These are phyloP conservation scores for Drymodes brunneopygia DNA, from an alignment of 2,113 vertebrate genomes.

Conservation along the genomic window DNA sequence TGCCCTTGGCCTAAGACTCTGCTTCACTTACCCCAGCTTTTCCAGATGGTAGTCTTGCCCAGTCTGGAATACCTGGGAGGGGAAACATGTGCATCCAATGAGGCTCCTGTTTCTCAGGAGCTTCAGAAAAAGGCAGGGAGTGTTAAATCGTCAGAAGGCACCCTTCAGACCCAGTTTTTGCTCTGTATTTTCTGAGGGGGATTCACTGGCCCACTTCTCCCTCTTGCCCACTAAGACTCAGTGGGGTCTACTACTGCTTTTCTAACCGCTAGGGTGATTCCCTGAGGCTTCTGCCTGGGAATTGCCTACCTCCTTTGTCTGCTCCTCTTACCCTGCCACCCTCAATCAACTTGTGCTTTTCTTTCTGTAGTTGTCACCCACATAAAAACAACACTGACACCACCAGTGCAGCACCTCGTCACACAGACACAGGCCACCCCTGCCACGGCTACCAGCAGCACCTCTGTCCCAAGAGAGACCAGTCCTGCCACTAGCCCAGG, in stretches of 20 bases:
- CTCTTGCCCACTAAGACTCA: background rate
- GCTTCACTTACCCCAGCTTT: background rate
- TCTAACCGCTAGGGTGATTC: background rate
- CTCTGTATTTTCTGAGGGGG: background rate
- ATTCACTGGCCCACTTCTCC: background rate
- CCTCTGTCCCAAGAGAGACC: background rate
- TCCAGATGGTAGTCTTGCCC: background rate
- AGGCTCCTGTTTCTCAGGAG: background rate
- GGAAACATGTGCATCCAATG: background rate
- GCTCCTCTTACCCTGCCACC: background rate
- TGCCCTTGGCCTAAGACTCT: background rate
- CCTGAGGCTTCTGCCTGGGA: background rate
- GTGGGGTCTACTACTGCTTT: background rate
- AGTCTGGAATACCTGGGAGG: background rate
- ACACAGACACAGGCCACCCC: background rate
- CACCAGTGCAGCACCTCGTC: background rate
- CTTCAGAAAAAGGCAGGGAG: background rate
- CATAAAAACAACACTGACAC: background rate
- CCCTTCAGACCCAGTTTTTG: background rate
- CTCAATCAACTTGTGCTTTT: background rate
- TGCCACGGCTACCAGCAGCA: background rate
- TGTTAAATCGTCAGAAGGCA: background rate
- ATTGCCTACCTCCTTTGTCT: background rate
- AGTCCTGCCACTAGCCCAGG: background rate
- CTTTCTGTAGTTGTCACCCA: background rate